Conservation (phyloP, 2,888 invertebrate genomes). For the Andrena bicolor region DNA sequence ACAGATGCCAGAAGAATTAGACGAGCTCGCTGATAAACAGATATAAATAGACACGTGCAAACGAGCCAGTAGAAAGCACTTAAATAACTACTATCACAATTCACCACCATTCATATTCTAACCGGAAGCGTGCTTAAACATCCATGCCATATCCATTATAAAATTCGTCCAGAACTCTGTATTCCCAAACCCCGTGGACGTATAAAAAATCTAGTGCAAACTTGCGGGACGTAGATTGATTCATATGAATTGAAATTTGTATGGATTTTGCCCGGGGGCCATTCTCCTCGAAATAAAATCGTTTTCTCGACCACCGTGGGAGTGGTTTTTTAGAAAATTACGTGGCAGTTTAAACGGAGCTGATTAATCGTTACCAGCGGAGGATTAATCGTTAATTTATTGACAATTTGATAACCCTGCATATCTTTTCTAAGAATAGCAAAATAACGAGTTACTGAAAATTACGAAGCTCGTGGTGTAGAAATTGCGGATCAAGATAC, state of each 20-base stretch:
- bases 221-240: constrained; percentile 19
- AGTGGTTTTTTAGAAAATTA: constrained; percentile 4
- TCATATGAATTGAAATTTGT: constrained; percentile 15
- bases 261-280: background rate
- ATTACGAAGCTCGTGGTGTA: too few relatives aligned
- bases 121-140: too few relatives aligned
- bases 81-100: too few relatives aligned
- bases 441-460: too few relatives aligned
- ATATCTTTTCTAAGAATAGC: too few relatives aligned
- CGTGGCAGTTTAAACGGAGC: background rate
- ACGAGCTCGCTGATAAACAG: too few relatives aligned
- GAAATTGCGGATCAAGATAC: background rate
- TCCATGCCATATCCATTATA: background rate
- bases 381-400: too few relatives aligned
- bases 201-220: background rate
- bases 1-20: too few relatives aligned
- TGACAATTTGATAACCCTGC: too few relatives aligned
- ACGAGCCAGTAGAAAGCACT: too few relatives aligned
- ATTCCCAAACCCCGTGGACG: background rate
- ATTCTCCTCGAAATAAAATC: background rate
- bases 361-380: background rate
- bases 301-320: background rate
- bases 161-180: background rate
- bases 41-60: too few relatives aligned
- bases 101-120: too few relatives aligned